Evolutionary conservation across 2,888 invertebrate species (phyloP).

Genomic region (Camponotus fellah): DNA sequence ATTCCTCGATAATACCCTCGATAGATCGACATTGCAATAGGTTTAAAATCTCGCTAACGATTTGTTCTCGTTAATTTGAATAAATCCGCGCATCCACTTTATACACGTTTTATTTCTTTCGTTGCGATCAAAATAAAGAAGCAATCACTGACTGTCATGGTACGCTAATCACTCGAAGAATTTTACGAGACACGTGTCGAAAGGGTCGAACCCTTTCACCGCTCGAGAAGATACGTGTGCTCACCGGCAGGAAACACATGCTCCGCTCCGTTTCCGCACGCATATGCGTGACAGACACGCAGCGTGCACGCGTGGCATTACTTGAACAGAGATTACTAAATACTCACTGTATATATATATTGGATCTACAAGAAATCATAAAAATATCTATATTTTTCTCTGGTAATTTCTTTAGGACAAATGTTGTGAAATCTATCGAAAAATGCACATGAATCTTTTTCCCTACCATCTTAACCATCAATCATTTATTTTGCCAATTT

Average conservation of each 20-base stretch:
- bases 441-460: background rate
- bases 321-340: constrained; percentile 66
- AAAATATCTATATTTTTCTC: background rate
- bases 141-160: constrained; percentile 9
- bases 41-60: background rate
- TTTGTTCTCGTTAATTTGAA: constrained; percentile 1
- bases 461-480: background rate
- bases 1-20: background rate
- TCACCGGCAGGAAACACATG: constrained; percentile 72
- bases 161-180: constrained; percentile 13
- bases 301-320: constrained; percentile 76
- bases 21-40: background rate
- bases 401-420: background rate
- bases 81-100: background rate
- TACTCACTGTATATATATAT: background rate
- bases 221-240: constrained; percentile 59
- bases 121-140: background rate
- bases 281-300: constrained; percentile 84
- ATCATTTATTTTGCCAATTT: background rate
- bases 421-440: background rate
- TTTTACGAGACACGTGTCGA: constrained; percentile 50
- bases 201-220: constrained; percentile 60
- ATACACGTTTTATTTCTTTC: background rate
- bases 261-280: constrained; percentile 80
- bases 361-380: background rate